Evolutionary conservation across 23 tunicate species (phyloP).

Genomic region (Clavelina lepadiformis): DNA sequence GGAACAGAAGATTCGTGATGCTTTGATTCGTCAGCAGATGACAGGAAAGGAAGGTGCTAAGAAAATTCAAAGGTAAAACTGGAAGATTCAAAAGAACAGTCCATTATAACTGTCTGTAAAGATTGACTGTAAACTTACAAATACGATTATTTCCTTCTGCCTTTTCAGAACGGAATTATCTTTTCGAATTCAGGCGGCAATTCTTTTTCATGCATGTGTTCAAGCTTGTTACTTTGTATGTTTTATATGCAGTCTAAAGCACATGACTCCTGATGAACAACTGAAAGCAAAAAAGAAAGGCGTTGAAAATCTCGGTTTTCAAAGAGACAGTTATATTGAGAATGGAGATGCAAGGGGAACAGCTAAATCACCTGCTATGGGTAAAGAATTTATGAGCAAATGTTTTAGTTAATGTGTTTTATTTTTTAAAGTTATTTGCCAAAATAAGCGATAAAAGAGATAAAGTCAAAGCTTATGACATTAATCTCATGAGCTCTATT

Average conservation of each 20-base stretch:
- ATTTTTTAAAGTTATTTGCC: neutral
- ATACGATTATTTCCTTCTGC: too few species aligned
- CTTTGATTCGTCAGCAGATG: constrained; percentile 64
- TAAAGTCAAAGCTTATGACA: too few species aligned
- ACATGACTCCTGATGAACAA: constrained; percentile 57
- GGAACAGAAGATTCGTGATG: constrained; percentile 44
- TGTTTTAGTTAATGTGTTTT: neutral
- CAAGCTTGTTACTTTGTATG: neutral
- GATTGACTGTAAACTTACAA: too few species aligned
- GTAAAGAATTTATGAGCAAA: neutral
- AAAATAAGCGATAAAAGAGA: too few species aligned
- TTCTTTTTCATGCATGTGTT: neutral
- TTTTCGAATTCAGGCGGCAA: neutral
- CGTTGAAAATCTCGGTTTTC: constrained; percentile 72
- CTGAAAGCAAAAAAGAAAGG: constrained; percentile 41
- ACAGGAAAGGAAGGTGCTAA: constrained; percentile 63
- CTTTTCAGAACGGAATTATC: too few species aligned
- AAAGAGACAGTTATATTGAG: constrained; percentile 53
- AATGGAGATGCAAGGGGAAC: neutral
- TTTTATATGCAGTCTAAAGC: constrained; percentile 31
- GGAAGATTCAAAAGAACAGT: too few species aligned
- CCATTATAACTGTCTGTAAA: too few species aligned
- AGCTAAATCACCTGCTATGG: neutral
- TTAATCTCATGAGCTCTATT: too few species aligned
- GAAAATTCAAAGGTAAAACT: constrained; percentile 58